Evolutionary conservation across 2,797 vertebrate genomes (phyloP), one percentile per base, ranked within the genome.

Genomic region (Saxicola maurus): DNA sequence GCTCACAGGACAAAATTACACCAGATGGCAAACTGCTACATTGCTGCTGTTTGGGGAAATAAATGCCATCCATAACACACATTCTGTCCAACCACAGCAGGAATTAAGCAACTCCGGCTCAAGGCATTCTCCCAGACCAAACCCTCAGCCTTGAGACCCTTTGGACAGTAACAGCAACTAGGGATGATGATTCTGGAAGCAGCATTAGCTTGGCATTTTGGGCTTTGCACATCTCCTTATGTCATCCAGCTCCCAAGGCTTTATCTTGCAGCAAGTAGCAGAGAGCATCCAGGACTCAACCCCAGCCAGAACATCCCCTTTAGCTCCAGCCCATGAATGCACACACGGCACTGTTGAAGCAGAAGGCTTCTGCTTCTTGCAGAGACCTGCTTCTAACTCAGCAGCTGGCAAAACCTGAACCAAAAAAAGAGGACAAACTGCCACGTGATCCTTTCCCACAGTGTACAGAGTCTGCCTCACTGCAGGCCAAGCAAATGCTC

Each of bases 1-100:
- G 66, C 60, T 87, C 57, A 68, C 61, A 92, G 76, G 87, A 91
- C 79, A 86, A 71, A 93, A 91, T 82, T 48, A 82, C n/a, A 94
- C 61, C 73, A 85, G 68, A 87, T 72, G 62, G 85, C 79, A 85
- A 95, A 94, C 53, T 85, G 92, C 83, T 55, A 73, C 56, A 82
- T 52, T 84, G 64, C 60, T 89, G 74, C 72, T 73, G 72, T 60
- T 78, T 42, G 51, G 69, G 59, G n/a, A 89, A 89, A 82, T 43
- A 35, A 92, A 87, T 81, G 79, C 76, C 87, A 92, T 75, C 69
- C 59, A 87, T 91, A 93, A 87, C 61, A 86, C 1, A 4, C 1
- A 12, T 64, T 71, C 75, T 80, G 60, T 83, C 71, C 83, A 90
- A 30, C 43, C 43, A 27, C 40, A 57, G 83, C 49, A 79, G 11